Conservation (phyloP, 2,797 vertebrate species). For the Phaenicophaeus curvirostris region DNA sequence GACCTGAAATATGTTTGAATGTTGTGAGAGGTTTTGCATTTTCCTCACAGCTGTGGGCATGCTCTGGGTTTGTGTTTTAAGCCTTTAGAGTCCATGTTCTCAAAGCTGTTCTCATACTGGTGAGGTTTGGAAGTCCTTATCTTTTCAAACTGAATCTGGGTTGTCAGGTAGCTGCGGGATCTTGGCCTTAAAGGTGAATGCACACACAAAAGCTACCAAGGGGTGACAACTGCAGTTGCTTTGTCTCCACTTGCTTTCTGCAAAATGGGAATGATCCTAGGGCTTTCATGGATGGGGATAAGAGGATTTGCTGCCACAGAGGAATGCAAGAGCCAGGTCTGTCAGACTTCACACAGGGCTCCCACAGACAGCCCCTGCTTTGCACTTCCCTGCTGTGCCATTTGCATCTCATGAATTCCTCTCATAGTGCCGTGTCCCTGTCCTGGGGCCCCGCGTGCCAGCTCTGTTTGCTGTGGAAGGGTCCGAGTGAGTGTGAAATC, state of each 20-base stretch:
- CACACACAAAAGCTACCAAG: not conserved
- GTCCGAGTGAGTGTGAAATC: not conserved
- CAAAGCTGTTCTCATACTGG: not conserved
- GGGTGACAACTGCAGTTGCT: not conserved
- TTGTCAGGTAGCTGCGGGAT: not conserved
- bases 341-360: not conserved
- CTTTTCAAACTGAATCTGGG: not conserved
- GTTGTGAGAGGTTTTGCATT: not conserved
- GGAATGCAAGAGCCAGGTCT: not conserved
- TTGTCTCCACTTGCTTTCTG: not conserved
- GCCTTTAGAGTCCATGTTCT: not conserved
- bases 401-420: conserved; percentile 48
- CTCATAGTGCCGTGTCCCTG: not conserved
- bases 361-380: not conserved
- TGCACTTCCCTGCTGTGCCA: conserved; percentile 25
- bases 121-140: not conserved
- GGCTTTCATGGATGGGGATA: rapidly evolving
- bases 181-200: not conserved
- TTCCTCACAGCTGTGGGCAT: not conserved
- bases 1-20: not conserved
- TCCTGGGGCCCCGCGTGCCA: not conserved
- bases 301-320: not conserved
- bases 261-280: not conserved
- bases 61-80: not conserved
- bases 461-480: not conserved